Percentiles rank a stretch among this genome's conserved stretches.
These are phyloP conservation scores for Vombatus ursinus DNA, from an alignment of 2,113 vertebrate genomes.

Conservation along the genomic window DNA sequence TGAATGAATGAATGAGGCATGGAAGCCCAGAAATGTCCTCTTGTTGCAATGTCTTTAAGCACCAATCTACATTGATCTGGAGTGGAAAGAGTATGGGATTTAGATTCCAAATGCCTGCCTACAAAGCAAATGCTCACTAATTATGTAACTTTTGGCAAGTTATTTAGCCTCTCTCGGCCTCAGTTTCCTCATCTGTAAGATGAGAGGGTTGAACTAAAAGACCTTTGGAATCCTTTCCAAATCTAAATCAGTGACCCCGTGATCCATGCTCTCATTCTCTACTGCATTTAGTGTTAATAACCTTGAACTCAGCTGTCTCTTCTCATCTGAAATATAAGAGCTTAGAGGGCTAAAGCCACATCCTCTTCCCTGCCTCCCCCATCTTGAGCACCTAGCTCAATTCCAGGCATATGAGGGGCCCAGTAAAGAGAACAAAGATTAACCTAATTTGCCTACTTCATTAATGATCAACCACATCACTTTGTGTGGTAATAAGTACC, in stretches of 20 bases:
- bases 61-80: neutral
- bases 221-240: neutral
- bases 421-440: neutral
- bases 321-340: neutral
- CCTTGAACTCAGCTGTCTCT: neutral
- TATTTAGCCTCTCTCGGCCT: neutral
- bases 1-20: neutral
- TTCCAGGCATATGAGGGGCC: neutral
- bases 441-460: neutral
- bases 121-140: neutral
- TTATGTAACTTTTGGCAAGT: neutral
- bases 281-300: neutral
- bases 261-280: neutral
- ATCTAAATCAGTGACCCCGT: neutral
- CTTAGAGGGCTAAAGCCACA: neutral
- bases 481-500: slow-evolving; percentile 53
- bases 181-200: neutral
- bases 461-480: neutral
- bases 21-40: slow-evolving; percentile 8
- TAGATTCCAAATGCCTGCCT: neutral
- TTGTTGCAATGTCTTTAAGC: neutral
- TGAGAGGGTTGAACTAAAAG: neutral
- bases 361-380: neutral
- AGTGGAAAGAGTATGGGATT: neutral
- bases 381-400: neutral